Base-by-base conservation (phyloP, 2,888 invertebrate species). In the Drosophila flavopinicola region DNA sequence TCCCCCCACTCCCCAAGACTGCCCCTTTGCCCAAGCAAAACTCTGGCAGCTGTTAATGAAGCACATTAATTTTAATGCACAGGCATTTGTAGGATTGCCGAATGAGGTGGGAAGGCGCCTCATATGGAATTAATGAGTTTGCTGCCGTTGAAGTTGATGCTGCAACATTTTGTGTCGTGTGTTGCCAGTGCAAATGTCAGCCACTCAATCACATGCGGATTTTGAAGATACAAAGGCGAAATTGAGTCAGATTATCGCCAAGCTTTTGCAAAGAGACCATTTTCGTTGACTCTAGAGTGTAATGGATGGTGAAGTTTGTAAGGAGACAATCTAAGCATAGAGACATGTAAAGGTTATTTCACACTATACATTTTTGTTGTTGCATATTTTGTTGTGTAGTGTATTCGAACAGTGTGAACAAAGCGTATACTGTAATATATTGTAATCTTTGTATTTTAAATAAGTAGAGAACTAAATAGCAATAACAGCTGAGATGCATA, bases 41-140 rank as follows among this genome's bases (percentile, higher is more conserved):
- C 39, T 24, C 25, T 61, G 27, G 13, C 52, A 39, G 20, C 44
- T 64, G 52, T 59, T 85, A 85, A 85, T 79, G 83, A 80, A 63
- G 58, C 56, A 56, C 76, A 82, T 82, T 85, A 73, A 83, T 85
- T 83, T 71, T 61, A 83, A 76, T 83, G 79, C 39, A 29, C 45
- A 51, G 45, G 45, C 67, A 57, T 74, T 64, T 73, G 61, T 49
- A 33, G 24, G 37, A 42, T 25, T 38, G 47, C 29, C 24, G 10
- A 20, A 23, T 1, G 38, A 11, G 41, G 20, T 13, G 23, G 32
- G 11, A 6, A 13, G 29, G 42, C 48, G 63, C 52, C 56, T 68
- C 68, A 68, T 75, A 48, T 64, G 47, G 74, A 67, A 78, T 67
- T 71, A 79, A 85, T 71, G 85, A 75, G 64, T 54, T 66, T 37